Evolutionary conservation across 2,113 vertebrate genomes (phyloP).

Genomic region (Todiramphus saurophagus): DNA sequence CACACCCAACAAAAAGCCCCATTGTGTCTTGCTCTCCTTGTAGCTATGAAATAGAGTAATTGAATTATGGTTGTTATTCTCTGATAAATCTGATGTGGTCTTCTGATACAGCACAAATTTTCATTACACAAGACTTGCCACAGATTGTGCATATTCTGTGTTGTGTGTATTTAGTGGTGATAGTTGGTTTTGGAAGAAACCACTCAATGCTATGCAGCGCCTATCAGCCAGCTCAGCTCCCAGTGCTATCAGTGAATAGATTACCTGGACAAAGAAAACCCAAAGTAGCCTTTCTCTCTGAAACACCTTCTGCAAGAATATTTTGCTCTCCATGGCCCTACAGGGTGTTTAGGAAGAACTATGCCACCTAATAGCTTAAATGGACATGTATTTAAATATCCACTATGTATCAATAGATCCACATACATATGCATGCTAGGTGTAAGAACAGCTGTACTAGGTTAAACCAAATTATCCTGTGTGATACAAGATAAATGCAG

Average conservation of each 20-base stretch:
- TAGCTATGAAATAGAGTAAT: not conserved
- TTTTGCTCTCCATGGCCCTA: not conserved
- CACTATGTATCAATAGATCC: not conserved
- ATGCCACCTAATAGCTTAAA: not conserved
- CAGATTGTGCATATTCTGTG: not conserved
- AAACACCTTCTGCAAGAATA: not conserved
- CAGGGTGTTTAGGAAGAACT: not conserved
- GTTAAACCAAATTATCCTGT: not conserved
- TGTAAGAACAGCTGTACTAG: not conserved
- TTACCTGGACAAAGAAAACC: not conserved
- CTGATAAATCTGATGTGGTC: not conserved
- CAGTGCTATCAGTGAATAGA: not conserved
- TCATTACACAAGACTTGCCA: not conserved
- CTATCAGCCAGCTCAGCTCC: not conserved
- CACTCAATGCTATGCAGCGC: fast-evolving
- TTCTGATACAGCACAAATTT: not conserved
- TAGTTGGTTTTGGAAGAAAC: not conserved
- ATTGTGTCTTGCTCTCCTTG: not conserved
- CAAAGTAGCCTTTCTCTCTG: not conserved
- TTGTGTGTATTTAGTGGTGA: not conserved
- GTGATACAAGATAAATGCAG: not conserved
- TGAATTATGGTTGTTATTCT: not conserved
- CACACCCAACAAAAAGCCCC: not conserved
- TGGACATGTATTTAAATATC: not conserved
- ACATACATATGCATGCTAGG: not conserved